Percentiles rank a stretch among this genome's conserved stretches.
Evolutionary conservation across 2,113 vertebrate genomes (phyloP).

Genomic region (Plecturocebus donacophilus): DNA sequence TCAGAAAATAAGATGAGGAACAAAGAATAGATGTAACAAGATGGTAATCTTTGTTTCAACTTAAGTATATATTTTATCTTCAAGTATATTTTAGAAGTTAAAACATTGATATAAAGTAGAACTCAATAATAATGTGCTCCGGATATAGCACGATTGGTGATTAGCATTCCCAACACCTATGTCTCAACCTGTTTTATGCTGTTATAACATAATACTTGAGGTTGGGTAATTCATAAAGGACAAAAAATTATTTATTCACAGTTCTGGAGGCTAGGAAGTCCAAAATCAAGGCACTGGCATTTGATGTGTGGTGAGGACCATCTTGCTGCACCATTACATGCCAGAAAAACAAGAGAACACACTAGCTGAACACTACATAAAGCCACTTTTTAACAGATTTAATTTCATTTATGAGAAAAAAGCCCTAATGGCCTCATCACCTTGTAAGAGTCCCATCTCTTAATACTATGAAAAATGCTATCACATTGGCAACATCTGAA

Average conservation of each 20-base stretch:
- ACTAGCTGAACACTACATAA: not conserved
- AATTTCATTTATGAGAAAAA: not conserved
- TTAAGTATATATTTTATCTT: not conserved
- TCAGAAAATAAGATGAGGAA: not conserved
- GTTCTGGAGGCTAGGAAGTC: not conserved
- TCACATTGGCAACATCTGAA: not conserved
- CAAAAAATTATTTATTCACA: not conserved
- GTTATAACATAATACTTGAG: not conserved
- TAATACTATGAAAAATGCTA: not conserved
- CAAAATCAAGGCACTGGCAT: not conserved
- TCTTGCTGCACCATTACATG: too few species aligned
- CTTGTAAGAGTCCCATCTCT: not conserved
- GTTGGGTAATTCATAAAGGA: not conserved
- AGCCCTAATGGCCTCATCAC: not conserved
- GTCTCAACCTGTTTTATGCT: not conserved
- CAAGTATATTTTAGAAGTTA: slow-evolving; percentile 11
- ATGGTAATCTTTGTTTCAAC: not conserved
- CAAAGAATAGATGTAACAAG: not conserved
- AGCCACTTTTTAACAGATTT: not conserved
- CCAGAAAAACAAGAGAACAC: not conserved
- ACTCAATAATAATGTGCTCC: not conserved
- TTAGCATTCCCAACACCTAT: not conserved
- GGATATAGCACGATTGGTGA: not conserved
- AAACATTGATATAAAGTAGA: not conserved
- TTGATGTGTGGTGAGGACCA: not conserved